Evolutionary conservation across 2,888 invertebrate genomes (phyloP).

Genomic region (Sarcophaga carnaria): DNA sequence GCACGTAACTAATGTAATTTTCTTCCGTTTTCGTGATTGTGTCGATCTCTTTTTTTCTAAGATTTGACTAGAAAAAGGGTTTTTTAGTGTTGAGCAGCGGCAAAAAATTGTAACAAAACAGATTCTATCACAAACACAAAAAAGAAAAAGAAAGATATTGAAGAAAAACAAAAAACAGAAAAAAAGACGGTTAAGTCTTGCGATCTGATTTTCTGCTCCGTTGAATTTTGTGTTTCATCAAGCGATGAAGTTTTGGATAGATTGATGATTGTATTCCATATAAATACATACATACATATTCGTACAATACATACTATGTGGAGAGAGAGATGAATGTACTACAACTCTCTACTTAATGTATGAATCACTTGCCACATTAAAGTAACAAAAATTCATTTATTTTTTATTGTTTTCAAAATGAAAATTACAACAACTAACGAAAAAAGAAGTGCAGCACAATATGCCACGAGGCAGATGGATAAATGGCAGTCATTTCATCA

Average conservation of each 20-base stretch:
- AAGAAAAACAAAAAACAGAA: conserved; percentile 25
- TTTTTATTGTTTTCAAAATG: too few relatives aligned
- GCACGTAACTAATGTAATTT: conserved; percentile 68
- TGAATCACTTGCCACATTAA: conserved; percentile 66
- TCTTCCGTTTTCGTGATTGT: conserved; percentile 65
- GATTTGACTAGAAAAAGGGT: conserved; percentile 64
- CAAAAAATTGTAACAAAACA: conserved; percentile 44
- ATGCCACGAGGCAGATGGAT: conserved; percentile 67
- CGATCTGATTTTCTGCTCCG: conserved; percentile 81
- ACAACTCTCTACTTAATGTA: conserved; percentile 44
- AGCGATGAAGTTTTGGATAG: conserved; percentile 71
- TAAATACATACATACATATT: background rate
- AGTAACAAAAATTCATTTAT: conserved; percentile 11
- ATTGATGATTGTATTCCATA: conserved; percentile 63
- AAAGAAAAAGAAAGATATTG: conserved; percentile 41
- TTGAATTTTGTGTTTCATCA: conserved; percentile 75
- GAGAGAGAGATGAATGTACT: conserved; percentile 52
- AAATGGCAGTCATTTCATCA: conserved; percentile 57
- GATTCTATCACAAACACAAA: conserved; percentile 58
- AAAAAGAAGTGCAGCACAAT: conserved; percentile 55
- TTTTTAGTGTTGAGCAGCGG: conserved; percentile 28
- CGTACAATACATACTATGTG: too few relatives aligned
- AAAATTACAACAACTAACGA: conserved; percentile 20
- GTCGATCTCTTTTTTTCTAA: conserved; percentile 57
- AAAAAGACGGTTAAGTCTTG: conserved; percentile 68